A percentile compares a stretch with the other conserved stretches of the same genome.
These are phyloP conservation scores for Peromyscus polionotus DNA, from an alignment of 2,113 vertebrate species.

Conservation along the genomic window DNA sequence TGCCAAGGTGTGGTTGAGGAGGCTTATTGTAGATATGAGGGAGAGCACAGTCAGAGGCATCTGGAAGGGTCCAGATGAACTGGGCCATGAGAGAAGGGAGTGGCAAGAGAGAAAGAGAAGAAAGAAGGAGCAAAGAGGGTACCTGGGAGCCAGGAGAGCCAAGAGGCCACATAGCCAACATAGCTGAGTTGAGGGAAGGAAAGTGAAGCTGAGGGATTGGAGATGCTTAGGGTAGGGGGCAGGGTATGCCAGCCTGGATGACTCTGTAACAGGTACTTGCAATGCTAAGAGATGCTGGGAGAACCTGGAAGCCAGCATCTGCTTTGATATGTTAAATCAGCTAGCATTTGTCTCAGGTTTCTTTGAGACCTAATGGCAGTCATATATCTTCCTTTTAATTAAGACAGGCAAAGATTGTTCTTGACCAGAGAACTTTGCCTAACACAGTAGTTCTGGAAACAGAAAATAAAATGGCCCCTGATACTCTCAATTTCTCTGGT, in stretches of 20 bases:
- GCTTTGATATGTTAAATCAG: not conserved
- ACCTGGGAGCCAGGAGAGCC: not conserved
- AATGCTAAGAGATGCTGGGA: not conserved
- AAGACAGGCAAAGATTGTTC: not conserved
- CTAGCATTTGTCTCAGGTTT: not conserved
- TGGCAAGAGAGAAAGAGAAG: not conserved
- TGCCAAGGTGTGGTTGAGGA: not conserved
- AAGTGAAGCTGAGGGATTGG: not conserved
- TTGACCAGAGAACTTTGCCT: not conserved
- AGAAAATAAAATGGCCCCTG: conserved; percentile 9
- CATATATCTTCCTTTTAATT: not conserved
- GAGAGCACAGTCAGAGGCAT: not conserved
- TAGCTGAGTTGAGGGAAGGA: not conserved
- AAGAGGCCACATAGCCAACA: not conserved
- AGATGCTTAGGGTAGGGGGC: not conserved
- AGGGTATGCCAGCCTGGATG: not conserved
- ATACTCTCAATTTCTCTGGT: not conserved
- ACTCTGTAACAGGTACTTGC: not conserved
- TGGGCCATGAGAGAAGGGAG: not conserved
- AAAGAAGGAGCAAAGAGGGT: not conserved
- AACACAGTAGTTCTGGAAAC: not conserved
- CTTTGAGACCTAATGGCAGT: not conserved
- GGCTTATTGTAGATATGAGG: not conserved
- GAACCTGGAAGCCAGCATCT: not conserved
- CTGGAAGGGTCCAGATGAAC: not conserved